Evolutionary conservation across 2,888 invertebrate genomes (phyloP).

Genomic region (Euphydryas editha): DNA sequence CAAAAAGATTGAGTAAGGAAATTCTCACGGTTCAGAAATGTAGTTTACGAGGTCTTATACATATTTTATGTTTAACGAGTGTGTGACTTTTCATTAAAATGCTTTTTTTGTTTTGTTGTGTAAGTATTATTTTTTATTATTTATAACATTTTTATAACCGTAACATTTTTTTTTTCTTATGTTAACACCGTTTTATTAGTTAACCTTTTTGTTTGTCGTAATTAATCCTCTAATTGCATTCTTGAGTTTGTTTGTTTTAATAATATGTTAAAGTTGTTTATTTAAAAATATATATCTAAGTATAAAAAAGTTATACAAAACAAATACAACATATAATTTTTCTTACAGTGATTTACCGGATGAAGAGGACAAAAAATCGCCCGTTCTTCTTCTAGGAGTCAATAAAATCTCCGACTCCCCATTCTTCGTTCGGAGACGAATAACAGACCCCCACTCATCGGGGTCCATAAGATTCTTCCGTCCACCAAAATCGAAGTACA

Average conservation of each 20-base stretch:
- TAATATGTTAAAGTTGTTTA: not conserved
- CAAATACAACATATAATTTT: constrained; percentile 17
- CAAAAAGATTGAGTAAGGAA: constrained; percentile 15
- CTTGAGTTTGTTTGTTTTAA: not conserved
- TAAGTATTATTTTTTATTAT: constrained; percentile 34
- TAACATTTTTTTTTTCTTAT: constrained; percentile 19
- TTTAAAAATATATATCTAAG: not conserved
- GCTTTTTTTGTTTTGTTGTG: constrained; percentile 28
- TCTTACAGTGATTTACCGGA: constrained; percentile 85
- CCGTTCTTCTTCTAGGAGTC: constrained; percentile 84
- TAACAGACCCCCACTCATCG: constrained; percentile 66
- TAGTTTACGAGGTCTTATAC: constrained; percentile 7
- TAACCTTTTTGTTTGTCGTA: constrained; percentile 9
- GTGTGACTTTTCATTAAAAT: constrained; percentile 16
- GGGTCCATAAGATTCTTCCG: constrained; percentile 76
- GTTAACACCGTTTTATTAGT: constrained; percentile 23
- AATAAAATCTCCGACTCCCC: constrained; percentile 82
- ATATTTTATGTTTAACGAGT: constrained; percentile 10
- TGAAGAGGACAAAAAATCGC: constrained; percentile 83
- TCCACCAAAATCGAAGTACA: constrained; percentile 76
- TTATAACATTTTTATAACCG: constrained; percentile 2
- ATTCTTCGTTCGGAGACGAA: constrained; percentile 68
- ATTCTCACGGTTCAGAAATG: constrained; percentile 25
- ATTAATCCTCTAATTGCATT: not conserved
- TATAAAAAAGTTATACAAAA: not conserved